These are phyloP conservation scores for Pipistrellus pipistrellus DNA, from an alignment of 2,797 vertebrate genomes.

Conservation along the genomic window DNA sequence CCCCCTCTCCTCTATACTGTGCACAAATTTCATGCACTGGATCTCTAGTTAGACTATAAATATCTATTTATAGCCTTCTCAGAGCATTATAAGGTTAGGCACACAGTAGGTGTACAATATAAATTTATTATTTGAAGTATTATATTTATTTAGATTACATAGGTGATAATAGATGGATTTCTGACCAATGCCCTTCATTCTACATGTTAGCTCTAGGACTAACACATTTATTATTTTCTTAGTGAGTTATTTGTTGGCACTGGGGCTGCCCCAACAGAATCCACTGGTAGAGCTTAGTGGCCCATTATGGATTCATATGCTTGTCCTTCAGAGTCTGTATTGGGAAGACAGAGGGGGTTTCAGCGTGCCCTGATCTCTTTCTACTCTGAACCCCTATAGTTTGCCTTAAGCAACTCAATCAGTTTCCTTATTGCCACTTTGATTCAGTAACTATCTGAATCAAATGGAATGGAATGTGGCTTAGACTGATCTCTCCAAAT, in stretches of 20 bases:
- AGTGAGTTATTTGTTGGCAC: not conserved
- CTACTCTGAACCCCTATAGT: not conserved
- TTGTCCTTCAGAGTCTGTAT: not conserved
- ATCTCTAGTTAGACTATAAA: not conserved
- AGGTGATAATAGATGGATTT: not conserved
- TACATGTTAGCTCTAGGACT: not conserved
- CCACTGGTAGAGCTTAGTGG: not conserved
- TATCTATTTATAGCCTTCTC: not conserved
- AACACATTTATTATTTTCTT: not conserved
- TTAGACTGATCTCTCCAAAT: not conserved
- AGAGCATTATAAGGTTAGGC: not conserved
- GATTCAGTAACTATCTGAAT: not conserved
- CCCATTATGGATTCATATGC: not conserved
- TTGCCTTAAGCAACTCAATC: not conserved
- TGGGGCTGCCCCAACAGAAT: not conserved
- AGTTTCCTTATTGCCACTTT: not conserved
- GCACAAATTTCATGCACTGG: too few relatives aligned
- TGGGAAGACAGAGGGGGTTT: not conserved
- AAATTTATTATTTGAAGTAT: not conserved
- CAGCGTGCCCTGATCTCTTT: not conserved
- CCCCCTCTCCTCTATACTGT: too few relatives aligned
- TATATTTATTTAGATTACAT: not conserved
- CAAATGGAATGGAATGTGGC: not conserved
- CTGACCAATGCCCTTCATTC: not conserved
- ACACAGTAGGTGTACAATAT: not conserved